These are phyloP conservation scores for Drosophila ironensis DNA, from an alignment of 1,140 invertebrate genomes.

Conservation along the genomic window DNA sequence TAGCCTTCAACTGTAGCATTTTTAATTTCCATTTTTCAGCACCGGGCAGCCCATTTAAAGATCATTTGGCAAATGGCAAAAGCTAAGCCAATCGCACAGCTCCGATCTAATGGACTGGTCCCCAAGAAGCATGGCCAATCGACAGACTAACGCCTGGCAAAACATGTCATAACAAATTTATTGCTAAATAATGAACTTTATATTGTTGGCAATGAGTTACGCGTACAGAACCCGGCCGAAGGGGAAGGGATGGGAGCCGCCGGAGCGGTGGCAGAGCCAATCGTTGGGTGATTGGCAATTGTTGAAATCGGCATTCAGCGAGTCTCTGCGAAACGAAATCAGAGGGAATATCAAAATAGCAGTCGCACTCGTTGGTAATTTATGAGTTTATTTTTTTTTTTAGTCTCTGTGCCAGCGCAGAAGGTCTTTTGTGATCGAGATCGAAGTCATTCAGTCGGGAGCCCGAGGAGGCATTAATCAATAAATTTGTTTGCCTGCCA, in stretches of 20 bases:
- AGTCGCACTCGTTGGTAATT: conserved; percentile 49
- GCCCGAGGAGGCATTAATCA: conserved; percentile 63
- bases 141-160: conserved; percentile 42
- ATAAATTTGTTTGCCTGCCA: conserved; percentile 77
- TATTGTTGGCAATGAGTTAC: conserved; percentile 66
- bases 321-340: conserved; percentile 27
- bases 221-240: conserved; percentile 49
- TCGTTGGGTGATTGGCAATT: conserved; percentile 39
- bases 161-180: conserved; percentile 68
- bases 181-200: conserved; percentile 73
- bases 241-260: conserved; percentile 12
- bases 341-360: conserved; percentile 26
- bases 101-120: conserved; percentile 1
- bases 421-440: conserved; percentile 68
- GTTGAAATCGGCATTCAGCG: conserved; percentile 44
- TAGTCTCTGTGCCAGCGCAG: conserved; percentile 40
- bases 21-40: conserved; percentile 34
- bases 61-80: conserved; percentile 51
- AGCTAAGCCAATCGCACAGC: conserved; percentile 27
- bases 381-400: conserved; percentile 61
- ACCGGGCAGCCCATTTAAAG: conserved; percentile 32
- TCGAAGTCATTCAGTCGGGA: conserved; percentile 30
- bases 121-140: conserved; percentile 49
- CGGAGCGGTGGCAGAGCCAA: conserved; percentile 46
- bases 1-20: conserved; percentile 44